Percentiles rank a stretch among this genome's conserved stretches.
These are phyloP conservation scores for Diadema setosum DNA, from an alignment of 35 echinoderm and acorn worm species.

Conservation along the genomic window DNA sequence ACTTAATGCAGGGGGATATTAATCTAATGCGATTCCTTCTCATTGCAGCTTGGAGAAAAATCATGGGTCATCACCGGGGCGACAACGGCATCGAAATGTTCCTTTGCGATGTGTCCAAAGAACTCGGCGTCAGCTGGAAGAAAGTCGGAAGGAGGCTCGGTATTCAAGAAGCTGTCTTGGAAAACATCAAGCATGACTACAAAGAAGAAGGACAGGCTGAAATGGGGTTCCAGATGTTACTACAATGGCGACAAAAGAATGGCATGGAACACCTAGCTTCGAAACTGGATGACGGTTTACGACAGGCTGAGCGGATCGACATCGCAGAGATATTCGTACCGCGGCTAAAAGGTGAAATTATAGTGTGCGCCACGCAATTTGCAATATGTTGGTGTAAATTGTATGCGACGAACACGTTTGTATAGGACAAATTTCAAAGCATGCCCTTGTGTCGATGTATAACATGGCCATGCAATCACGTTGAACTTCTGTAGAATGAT, in stretches of 20 bases:
- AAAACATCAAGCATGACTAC: neutral
- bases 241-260: neutral
- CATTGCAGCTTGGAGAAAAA: no score
- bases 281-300: neutral
- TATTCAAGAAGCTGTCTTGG: neutral
- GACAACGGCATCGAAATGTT: neutral
- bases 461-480: neutral
- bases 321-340: neutral
- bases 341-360: neutral
- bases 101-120: neutral
- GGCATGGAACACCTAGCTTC: neutral
- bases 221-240: constrained; percentile 26
- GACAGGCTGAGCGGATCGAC: neutral
- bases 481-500: neutral
- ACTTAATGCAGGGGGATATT: no score
- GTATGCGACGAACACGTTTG: neutral
- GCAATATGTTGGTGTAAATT: neutral
- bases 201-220: neutral
- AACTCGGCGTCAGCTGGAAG: constrained; percentile 20
- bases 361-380: neutral
- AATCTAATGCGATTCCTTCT: no score
- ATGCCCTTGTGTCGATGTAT: neutral
- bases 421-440: neutral
- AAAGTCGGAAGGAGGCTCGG: neutral
- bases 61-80: no score